phyloP scores from a whole-genome alignment of 2,113 vertebrate species.

The Capreolus pygargus region DNA sequence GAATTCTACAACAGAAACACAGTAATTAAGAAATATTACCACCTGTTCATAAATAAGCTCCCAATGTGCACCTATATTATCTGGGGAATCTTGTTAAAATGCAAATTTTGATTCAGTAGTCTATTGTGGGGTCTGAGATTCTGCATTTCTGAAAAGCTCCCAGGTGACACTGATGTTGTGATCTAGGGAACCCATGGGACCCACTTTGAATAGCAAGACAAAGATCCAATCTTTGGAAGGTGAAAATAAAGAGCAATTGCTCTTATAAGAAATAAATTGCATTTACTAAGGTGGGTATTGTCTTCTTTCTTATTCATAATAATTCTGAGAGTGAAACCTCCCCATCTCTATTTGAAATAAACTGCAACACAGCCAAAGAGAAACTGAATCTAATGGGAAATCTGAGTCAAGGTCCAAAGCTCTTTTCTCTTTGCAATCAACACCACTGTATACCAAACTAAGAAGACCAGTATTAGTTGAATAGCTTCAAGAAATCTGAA shows the following conservation, averaged over 20 bases:
- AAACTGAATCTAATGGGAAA: not conserved
- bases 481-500: not conserved
- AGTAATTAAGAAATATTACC: not conserved
- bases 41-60: not conserved
- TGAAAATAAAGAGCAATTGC: not conserved
- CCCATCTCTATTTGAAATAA: not conserved
- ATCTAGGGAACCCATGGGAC: not conserved
- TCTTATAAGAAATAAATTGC: not conserved
- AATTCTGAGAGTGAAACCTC: not conserved
- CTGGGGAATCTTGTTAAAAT: not conserved
- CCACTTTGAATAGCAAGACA: not conserved
- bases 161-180: not conserved
- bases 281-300: not conserved
- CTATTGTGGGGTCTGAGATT: not conserved
- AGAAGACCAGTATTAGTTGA: not conserved
- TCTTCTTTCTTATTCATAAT: not conserved
- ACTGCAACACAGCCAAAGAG: not conserved
- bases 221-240: not conserved
- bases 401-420: not conserved
- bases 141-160: not conserved
- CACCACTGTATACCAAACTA: not conserved
- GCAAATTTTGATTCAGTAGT: not conserved
- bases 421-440: slow-evolving; percentile 3
- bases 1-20: not conserved
- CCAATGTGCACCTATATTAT: not conserved